Evolutionary conservation across 2,888 invertebrate genomes (phyloP).

Genomic region (Itoplectis maculator): DNA sequence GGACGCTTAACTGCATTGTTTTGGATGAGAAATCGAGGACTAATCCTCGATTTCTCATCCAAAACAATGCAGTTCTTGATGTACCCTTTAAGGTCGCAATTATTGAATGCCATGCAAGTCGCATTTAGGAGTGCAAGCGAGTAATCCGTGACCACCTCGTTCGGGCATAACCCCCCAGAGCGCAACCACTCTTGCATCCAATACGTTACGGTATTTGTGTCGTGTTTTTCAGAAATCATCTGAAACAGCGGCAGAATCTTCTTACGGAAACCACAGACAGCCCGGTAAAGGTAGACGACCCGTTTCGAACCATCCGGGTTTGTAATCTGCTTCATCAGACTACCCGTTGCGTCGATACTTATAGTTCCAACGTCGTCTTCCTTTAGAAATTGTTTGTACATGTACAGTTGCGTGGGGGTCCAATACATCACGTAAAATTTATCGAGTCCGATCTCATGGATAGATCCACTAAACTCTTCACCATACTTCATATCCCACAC

Average conservation of each 20-base stretch:
- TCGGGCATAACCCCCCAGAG: conserved; percentile 65
- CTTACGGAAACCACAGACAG: conserved; percentile 55
- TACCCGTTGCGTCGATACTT: conserved; percentile 72
- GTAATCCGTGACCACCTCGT: conserved; percentile 67
- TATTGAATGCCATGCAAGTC: conserved; percentile 67
- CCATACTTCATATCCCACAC: conserved; percentile 61
- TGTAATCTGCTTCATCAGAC: conserved; percentile 57
- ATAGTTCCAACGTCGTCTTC: conserved; percentile 56
- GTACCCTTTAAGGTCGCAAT: conserved; percentile 61
- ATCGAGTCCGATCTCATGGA: conserved; percentile 64
- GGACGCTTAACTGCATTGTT: conserved; percentile 28
- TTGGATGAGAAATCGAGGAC: background rate
- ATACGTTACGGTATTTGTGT: conserved; percentile 66
- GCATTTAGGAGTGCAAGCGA: conserved; percentile 70
- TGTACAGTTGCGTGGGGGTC: conserved; percentile 63
- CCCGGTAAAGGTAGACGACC: conserved; percentile 70
- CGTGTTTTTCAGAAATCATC: conserved; percentile 72
- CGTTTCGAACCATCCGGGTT: conserved; percentile 58
- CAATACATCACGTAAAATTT: conserved; percentile 66
- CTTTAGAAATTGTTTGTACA: conserved; percentile 64
- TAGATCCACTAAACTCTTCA: conserved; percentile 53
- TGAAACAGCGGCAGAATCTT: conserved; percentile 71
- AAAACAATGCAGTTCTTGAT: conserved; percentile 59
- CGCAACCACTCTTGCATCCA: conserved; percentile 70
- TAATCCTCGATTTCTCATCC: background rate